Conservation (phyloP, 2,113 vertebrate species). For the Mirounga angustirostris region DNA sequence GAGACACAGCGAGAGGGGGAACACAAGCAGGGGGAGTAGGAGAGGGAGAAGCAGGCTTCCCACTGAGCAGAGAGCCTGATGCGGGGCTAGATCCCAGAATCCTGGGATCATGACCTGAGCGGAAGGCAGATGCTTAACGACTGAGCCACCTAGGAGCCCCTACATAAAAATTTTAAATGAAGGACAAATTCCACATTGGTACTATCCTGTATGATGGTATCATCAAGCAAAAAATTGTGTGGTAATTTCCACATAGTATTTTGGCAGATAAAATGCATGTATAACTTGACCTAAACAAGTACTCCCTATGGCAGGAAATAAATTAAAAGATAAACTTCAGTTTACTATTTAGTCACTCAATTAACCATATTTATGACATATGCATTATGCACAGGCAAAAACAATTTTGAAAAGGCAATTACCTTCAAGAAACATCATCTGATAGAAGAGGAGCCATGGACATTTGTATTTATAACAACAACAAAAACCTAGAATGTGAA, state of each 20-base stretch:
- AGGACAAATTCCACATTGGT: background rate
- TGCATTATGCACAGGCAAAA: background rate
- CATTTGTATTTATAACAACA: background rate
- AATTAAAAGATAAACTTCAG: background rate
- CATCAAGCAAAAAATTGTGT: background rate
- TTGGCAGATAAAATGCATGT: background rate
- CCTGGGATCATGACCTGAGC: no score
- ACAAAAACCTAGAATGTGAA: background rate
- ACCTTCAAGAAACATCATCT: background rate
- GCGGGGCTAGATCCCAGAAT: no score
- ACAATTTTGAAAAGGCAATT: background rate
- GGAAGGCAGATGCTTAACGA: no score
- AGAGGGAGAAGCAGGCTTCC: no score
- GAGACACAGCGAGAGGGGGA: no score
- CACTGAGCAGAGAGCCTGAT: no score
- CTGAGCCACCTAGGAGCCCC: no score
- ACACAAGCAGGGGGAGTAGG: no score
- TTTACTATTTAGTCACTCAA: background rate
- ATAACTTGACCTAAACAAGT: background rate
- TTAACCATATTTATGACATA: background rate
- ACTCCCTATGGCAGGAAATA: background rate
- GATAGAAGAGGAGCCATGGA: background rate
- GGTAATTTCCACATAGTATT: background rate
- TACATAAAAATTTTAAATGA: background rate
- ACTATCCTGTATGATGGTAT: background rate